Conservation (phyloP, 2,888 invertebrate species). For the Limnephilus lunatus region DNA sequence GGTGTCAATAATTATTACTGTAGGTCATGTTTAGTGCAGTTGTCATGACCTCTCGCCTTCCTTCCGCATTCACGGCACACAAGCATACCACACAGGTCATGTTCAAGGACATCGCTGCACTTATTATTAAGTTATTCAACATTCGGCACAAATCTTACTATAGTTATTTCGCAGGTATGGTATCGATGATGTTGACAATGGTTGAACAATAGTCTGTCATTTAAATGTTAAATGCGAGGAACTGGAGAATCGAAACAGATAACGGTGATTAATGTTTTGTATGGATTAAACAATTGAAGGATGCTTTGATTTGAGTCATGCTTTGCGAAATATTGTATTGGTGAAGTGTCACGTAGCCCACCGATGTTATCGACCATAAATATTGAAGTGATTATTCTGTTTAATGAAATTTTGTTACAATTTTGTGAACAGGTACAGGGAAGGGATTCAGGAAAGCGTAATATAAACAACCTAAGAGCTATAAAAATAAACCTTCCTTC, state of each 20-base stretch:
- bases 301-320: neutral
- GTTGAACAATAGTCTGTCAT: neutral
- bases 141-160: neutral
- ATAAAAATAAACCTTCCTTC: too few relatives aligned
- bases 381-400: neutral
- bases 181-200: neutral
- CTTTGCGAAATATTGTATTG: neutral
- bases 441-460: too few relatives aligned
- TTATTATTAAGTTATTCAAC: neutral
- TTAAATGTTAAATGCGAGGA: neutral
- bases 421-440: too few relatives aligned
- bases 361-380: neutral
- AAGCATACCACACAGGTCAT: neutral
- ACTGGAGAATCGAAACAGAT: neutral
- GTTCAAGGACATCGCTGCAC: neutral
- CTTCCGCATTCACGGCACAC: neutral
- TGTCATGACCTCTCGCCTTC: neutral
- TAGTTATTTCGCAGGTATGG: neutral
- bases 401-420: too few relatives aligned
- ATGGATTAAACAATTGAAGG: neutral
- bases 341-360: neutral
- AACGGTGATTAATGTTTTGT: neutral
- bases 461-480: too few relatives aligned
- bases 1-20: neutral
- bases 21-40: neutral